Evolutionary conservation across 2,888 invertebrate genomes (phyloP).

Genomic region (Yponomeuta sedellus): DNA sequence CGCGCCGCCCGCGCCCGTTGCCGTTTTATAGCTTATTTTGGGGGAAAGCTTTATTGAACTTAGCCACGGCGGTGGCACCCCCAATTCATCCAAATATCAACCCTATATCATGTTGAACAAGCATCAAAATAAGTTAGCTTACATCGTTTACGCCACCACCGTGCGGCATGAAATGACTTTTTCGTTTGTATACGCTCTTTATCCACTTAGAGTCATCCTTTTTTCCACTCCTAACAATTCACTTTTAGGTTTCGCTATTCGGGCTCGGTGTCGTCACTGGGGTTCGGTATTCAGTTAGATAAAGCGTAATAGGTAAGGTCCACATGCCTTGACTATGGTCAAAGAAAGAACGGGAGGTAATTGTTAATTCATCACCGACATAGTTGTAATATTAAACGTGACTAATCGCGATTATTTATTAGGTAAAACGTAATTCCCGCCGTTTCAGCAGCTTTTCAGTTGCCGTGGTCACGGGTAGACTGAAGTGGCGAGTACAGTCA

Average conservation of each 20-base stretch:
- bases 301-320: neutral
- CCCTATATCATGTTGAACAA: conserved; percentile 39
- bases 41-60: conserved; percentile 76
- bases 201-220: conserved; percentile 74
- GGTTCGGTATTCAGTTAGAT: neutral
- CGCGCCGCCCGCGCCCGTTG: conserved; percentile 59
- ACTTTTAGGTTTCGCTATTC: conserved; percentile 64
- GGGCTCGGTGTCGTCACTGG: neutral
- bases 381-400: too few species aligned
- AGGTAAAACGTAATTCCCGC: too few species aligned
- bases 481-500: too few species aligned
- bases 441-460: too few species aligned
- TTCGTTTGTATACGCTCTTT: conserved; percentile 74
- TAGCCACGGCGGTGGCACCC: conserved; percentile 60
- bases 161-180: conserved; percentile 73
- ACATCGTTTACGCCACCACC: conserved; percentile 51
- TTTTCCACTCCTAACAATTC: conserved; percentile 74
- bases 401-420: too few species aligned
- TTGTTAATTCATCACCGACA: too few species aligned
- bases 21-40: conserved; percentile 75
- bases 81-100: conserved; percentile 43
- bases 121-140: conserved; percentile 36
- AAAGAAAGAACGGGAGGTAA: too few species aligned
- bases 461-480: too few species aligned
- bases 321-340: too few species aligned